Evolutionary conservation across 53 echinoderm and acorn worm genomes (phyloP), one percentile per base, ranked within the genome.

Genomic region (Stichopus horrens): DNA sequence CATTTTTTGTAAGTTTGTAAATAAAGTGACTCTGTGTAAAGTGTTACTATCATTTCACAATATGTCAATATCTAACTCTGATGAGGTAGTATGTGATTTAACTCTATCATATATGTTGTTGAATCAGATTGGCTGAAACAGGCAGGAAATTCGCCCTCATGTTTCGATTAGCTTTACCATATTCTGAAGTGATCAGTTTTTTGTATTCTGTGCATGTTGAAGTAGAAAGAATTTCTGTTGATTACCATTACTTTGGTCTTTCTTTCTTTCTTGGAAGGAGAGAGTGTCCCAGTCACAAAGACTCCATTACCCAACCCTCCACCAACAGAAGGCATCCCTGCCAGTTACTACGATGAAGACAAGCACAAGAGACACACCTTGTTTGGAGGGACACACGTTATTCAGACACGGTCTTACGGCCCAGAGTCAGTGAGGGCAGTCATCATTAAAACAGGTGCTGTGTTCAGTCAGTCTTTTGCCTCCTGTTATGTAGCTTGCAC

Each of bases 251-350:
- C 37, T 37, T 37, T 37, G 37, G 5, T 51, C 51, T 9, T 76
- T 76, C 52, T 51, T 76, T 53, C 7, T 54, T 76, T 5, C 9
- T 76, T 51, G 9, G 37, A 77, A 97, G 97, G 97, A 66, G 97
- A 97, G 73, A 95, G 95, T 91, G 97, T 97, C 4, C 97, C 97
- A 57, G 94, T 97, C 8, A 95, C 95, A 20, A 95, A 97, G 87
- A 97, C 91, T 5, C 97, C 97, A 21, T 60, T 97, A 58, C 97
- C 97, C 7, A 83, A 91, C 56, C 86, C 91, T 23, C 91, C 94
- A 52, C 79, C 82, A 23, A 60, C 56, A 18, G 94, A 92, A 54
- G 91, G 88, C 14, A 81, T 90, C 4, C 75, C 23, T 0, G 53
- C 79, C n/a, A 67, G 55, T 20, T 88, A 53, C 76, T 97, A 97